Evolutionary conservation across 2,113 vertebrate genomes (phyloP).

Genomic region (Proterorhinus semilunaris): DNA sequence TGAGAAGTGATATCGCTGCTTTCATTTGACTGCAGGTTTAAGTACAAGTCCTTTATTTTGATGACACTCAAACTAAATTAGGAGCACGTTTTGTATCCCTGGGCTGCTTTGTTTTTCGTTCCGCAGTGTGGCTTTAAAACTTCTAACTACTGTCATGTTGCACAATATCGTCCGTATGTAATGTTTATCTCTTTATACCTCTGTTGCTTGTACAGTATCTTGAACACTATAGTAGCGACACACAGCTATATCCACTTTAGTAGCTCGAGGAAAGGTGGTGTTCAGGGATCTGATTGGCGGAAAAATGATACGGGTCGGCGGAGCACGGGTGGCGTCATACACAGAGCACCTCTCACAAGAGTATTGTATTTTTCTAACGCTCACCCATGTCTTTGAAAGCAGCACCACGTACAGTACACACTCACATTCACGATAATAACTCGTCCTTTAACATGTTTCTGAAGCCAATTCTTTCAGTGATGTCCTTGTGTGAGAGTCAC

Average conservation of each 20-base stretch:
- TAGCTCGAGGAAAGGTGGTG: slow-evolving; percentile 31
- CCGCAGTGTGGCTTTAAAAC: background rate
- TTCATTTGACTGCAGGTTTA: slow-evolving; percentile 5
- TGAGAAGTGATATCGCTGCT: too few relatives aligned
- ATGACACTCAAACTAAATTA: too few relatives aligned
- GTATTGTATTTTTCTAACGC: slow-evolving; percentile 88
- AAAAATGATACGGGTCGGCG: slow-evolving; percentile 55
- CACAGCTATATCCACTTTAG: slow-evolving; percentile 35
- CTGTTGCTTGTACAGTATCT: slow-evolving; percentile 28
- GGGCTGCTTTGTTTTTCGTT: too few relatives aligned
- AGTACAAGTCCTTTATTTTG: background rate
- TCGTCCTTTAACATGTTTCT: slow-evolving; percentile 37
- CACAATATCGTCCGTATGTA: slow-evolving; percentile 32
- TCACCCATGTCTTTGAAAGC: slow-evolving; percentile 84
- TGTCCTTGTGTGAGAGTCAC: slow-evolving; percentile 61
- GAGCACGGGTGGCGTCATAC: slow-evolving; percentile 50
- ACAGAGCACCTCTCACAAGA: slow-evolving; percentile 82
- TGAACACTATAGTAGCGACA: slow-evolving; percentile 29
- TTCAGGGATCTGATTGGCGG: slow-evolving; percentile 54
- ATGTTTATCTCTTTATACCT: slow-evolving; percentile 45
- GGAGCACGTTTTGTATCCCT: too few relatives aligned
- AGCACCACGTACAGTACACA: slow-evolving; percentile 23
- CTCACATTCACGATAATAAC: slow-evolving; percentile 51
- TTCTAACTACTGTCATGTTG: slow-evolving; percentile 25
- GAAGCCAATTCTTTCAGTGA: slow-evolving; percentile 41